Conservation (phyloP, 2,113 vertebrate genomes). For the Neoarius graeffei region DNA sequence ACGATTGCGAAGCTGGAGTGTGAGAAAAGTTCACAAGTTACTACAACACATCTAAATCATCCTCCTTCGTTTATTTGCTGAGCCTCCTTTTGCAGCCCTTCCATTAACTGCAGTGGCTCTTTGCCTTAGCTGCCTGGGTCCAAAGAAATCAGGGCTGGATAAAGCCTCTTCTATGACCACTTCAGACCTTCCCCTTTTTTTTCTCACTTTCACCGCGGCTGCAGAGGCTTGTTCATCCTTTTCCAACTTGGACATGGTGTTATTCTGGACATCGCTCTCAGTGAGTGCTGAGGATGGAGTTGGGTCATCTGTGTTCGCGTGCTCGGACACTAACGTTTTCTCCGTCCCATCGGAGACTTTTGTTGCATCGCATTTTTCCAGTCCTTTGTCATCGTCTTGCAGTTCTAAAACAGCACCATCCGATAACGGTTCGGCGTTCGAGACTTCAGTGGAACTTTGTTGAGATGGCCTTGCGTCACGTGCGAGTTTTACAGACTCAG, state of each 20-base stretch:
- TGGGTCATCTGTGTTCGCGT: background rate
- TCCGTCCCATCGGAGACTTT: background rate
- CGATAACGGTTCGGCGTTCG: background rate
- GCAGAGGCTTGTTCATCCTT: background rate
- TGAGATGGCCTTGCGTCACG: background rate
- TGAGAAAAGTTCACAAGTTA: background rate
- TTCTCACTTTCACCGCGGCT: background rate
- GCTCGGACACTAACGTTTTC: background rate
- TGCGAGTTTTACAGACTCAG: background rate
- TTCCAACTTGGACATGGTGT: background rate
- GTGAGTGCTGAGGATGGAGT: background rate
- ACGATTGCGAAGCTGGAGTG: background rate
- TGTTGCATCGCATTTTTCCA: background rate
- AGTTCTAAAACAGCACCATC: background rate
- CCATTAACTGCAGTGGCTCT: background rate
- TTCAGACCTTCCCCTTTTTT: background rate
- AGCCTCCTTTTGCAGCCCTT: background rate
- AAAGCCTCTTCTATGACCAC: background rate
- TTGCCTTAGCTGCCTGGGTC: conserved; percentile 5
- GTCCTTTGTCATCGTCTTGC: background rate
- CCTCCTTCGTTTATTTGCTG: background rate
- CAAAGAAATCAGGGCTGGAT: background rate
- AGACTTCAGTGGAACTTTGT: background rate
- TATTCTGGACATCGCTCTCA: background rate
- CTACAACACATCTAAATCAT: conserved; percentile 22